Base-by-base conservation (phyloP, 1,140 invertebrate species). In the Sitophilus oryzae region DNA sequence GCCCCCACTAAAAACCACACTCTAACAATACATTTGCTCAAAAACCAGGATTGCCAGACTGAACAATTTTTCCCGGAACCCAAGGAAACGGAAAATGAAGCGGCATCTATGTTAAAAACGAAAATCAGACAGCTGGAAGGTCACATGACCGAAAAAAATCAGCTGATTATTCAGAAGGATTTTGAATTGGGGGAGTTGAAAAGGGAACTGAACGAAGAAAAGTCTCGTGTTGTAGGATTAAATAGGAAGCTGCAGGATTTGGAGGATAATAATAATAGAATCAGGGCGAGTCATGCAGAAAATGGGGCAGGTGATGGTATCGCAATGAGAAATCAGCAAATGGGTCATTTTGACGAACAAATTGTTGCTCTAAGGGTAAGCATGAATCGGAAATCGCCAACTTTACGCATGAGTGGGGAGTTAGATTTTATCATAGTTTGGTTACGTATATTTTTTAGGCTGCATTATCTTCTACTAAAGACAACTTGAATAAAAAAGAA, bases 401-500 rank as follows among this genome's bases (percentile, higher is more conserved):
- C n/a, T n/a, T n/a, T n/a, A n/a, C n/a, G n/a, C n/a, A n/a, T n/a
- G n/a, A n/a, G n/a, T n/a, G n/a, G n/a, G n/a, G n/a, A n/a, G n/a
- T n/a, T n/a, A n/a, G n/a, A n/a, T n/a, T n/a, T n/a, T n/a, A n/a
- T n/a, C n/a, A n/a, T n/a, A n/a, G n/a, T n/a, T n/a, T n/a, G n/a
- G n/a, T n/a, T n/a, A n/a, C n/a, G n/a, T n/a, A n/a, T n/a, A n/a
- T 5, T 30, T 63, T 54, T 47, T 10, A 63, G 53, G 49, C 43
- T 25, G 23, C 37, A 20, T 16, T 63, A 15, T 52, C 50, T 22
- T 14, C 21, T 9, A 30, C 58, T 1, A 74, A 80, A 61, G 73
- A 75, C n/a, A 70, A 77, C 21, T 59, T 86, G 8, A 72, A 68
- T 25, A 77, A 82, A 57, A 86, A 86, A 65, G 84, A 87, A 56